A percentile compares a stretch with the other conserved stretches of the same genome.
Evolutionary conservation across 23 tunicate species (phyloP).

Genomic region (Oikopleura dioica): DNA sequence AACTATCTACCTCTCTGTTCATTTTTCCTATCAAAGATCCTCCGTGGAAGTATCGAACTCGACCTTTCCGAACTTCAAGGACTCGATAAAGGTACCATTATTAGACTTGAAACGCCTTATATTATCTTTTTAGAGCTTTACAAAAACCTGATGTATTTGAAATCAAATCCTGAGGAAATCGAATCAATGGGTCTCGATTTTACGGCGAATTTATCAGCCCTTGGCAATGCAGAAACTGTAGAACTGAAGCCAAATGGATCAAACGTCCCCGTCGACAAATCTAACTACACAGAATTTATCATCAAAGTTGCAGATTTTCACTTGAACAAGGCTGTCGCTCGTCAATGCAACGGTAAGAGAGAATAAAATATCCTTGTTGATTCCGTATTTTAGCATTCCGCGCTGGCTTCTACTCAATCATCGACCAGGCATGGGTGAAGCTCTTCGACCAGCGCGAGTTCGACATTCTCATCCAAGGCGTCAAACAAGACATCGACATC

Average conservation of each 20-base stretch:
- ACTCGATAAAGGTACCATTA: too few species aligned
- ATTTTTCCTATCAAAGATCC: neutral
- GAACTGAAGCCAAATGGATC: neutral
- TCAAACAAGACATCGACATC: neutral
- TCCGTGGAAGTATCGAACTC: neutral
- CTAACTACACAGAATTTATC: neutral
- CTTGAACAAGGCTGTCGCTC: neutral
- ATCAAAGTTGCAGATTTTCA: constrained; percentile 12
- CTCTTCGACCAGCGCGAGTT: neutral
- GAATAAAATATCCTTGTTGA: too few species aligned
- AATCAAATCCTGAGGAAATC: neutral
- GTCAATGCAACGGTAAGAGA: neutral
- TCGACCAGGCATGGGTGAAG: neutral
- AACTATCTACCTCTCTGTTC: neutral
- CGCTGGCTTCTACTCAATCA: neutral
- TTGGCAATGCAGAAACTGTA: neutral
- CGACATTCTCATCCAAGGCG: neutral
- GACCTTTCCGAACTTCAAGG: neutral
- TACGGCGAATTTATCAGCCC: neutral
- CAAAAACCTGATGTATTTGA: neutral
- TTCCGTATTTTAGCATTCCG: too few species aligned
- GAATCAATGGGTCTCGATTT: neutral
- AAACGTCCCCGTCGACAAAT: neutral
- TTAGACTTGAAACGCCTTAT: neutral
- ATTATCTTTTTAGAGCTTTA: neutral